phyloP scores from a whole-genome alignment of 2,888 invertebrate species.

The Rhagonycha fulva region DNA sequence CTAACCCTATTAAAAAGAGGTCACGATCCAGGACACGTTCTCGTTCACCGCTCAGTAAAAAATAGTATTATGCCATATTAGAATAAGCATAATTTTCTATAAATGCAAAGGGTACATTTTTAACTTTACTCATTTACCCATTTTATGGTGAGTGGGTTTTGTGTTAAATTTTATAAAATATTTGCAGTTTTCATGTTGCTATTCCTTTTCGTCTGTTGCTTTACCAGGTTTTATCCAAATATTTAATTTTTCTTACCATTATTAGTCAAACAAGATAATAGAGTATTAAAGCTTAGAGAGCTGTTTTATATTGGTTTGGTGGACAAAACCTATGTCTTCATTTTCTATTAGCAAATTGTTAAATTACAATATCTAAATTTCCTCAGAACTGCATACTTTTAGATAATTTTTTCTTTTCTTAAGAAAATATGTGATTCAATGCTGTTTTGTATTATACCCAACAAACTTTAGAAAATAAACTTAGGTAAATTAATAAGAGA shows the following conservation, averaged over 20 bases:
- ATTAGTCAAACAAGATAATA: neutral
- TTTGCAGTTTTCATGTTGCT: neutral
- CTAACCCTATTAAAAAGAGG: constrained; percentile 28
- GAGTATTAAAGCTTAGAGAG: neutral
- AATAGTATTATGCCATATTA: constrained; percentile 14
- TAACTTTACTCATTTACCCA: neutral
- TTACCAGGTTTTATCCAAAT: neutral
- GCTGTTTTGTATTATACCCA: neutral
- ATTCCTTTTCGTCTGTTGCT: neutral
- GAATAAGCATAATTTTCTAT: constrained; percentile 2
- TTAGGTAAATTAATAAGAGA: neutral
- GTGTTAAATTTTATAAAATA: neutral
- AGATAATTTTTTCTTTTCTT: neutral
- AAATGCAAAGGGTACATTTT: neutral
- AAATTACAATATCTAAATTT: neutral
- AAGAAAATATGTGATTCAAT: neutral
- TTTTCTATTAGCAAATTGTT: neutral
- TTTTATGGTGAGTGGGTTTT: neutral
- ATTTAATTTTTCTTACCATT: neutral
- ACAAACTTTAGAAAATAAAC: neutral
- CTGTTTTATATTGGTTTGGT: neutral
- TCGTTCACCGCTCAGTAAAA: constrained; percentile 28
- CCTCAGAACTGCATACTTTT: neutral
- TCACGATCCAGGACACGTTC: constrained; percentile 39
- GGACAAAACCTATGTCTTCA: neutral